Conservation (phyloP, 2,888 invertebrate species). For the Lapara coniferarum region DNA sequence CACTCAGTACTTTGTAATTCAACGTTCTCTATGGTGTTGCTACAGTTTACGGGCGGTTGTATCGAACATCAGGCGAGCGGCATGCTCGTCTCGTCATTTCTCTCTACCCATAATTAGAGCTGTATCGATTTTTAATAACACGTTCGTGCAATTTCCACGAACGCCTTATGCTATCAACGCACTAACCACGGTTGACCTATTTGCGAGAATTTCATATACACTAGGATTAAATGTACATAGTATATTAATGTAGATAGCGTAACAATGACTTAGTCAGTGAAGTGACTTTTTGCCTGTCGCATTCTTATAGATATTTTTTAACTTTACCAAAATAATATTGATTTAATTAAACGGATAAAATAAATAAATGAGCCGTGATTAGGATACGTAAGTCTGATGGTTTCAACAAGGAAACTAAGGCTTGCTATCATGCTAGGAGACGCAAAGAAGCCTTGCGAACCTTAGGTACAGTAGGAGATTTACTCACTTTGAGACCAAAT, state of each 20-base stretch:
- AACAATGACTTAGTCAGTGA: not conserved
- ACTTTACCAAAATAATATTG: no score
- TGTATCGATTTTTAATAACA: constrained; percentile 47
- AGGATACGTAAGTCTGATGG: no score
- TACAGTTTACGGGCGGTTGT: not conserved
- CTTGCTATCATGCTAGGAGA: no score
- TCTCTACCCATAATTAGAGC: not conserved
- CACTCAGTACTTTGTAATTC: no score
- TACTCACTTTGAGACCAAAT: no score
- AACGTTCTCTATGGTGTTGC: no score
- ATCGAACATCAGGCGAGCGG: not conserved
- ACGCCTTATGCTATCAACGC: not conserved
- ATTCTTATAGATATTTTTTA: not conserved
- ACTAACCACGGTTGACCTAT: not conserved
- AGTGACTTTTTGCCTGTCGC: no score
- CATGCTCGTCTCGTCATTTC: not conserved
- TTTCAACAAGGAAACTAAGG: no score
- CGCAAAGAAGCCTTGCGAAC: no score
- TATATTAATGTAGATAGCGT: not conserved
- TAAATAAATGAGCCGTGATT: no score
- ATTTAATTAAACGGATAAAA: no score
- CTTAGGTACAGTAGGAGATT: no score
- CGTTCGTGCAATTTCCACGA: constrained; percentile 39
- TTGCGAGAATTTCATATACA: constrained; percentile 28
- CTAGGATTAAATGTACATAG: not conserved